These are phyloP conservation scores for Latrodectus geometricus DNA, from an alignment of 1,140 invertebrate species.

Conservation along the genomic window DNA sequence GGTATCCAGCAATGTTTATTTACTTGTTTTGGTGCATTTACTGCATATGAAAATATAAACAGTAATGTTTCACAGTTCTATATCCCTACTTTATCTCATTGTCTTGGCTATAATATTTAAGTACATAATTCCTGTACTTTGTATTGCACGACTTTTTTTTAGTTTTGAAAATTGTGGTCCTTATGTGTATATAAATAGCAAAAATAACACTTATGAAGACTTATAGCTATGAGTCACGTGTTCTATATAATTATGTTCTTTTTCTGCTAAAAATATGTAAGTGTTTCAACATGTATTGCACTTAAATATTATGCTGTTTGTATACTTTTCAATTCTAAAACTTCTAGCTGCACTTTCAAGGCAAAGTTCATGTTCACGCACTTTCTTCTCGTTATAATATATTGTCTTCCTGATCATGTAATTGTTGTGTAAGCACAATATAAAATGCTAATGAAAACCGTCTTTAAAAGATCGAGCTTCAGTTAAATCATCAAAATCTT, in stretches of 20 bases:
- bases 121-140: not conserved
- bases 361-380: slow-evolving; percentile 31
- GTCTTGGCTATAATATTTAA: not conserved
- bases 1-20: slow-evolving; percentile 41
- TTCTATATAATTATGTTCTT: too few relatives aligned
- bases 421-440: slow-evolving; percentile 20
- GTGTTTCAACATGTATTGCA: slow-evolving; percentile 8
- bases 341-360: slow-evolving; percentile 19
- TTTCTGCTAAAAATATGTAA: not conserved
- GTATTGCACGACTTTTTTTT: slow-evolving; percentile 10
- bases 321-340: slow-evolving; percentile 26
- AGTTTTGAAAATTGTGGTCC: too few relatives aligned
- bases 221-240: too few relatives aligned
- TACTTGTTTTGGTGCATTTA: not conserved
- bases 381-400: slow-evolving; percentile 8
- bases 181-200: too few relatives aligned
- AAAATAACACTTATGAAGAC: too few relatives aligned
- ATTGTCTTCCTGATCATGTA: slow-evolving; percentile 57
- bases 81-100: slow-evolving; percentile 8
- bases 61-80: slow-evolving; percentile 4
- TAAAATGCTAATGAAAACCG: not conserved
- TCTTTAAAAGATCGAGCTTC: slow-evolving; percentile 37
- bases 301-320: slow-evolving; percentile 29
- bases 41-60: not conserved
- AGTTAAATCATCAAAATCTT: slow-evolving; percentile 4